These are phyloP conservation scores for Notoglanidium macrostoma DNA, from an alignment of 2,797 vertebrate species.

Conservation along the genomic window DNA sequence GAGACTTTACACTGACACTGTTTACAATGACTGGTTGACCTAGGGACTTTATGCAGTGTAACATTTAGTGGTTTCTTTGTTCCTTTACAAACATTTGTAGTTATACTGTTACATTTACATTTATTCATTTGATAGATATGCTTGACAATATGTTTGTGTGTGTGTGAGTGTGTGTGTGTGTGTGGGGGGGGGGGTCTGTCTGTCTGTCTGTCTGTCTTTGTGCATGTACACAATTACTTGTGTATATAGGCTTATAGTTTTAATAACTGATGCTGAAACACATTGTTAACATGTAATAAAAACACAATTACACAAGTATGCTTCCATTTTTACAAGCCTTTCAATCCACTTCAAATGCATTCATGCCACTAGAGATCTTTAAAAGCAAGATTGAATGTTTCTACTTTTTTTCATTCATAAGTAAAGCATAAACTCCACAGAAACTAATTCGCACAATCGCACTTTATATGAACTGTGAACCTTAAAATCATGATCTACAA, in stretches of 20 bases:
- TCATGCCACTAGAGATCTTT: neutral
- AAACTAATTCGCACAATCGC: neutral
- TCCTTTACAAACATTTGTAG: neutral
- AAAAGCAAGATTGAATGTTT: neutral
- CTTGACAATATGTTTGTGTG: neutral
- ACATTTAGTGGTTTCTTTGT: neutral
- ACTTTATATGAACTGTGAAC: too few species aligned
- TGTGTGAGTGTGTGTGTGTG: neutral
- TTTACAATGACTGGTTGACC: neutral
- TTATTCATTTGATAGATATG: neutral
- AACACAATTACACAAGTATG: too few species aligned
- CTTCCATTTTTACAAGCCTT: too few species aligned
- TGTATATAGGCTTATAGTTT: neutral
- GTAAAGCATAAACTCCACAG: neutral
- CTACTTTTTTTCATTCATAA: neutral
- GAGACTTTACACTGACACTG: neutral
- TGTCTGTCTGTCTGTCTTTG: too few species aligned
- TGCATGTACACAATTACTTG: neutral
- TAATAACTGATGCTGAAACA: neutral
- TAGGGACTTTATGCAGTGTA: neutral
- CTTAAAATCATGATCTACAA: too few species aligned
- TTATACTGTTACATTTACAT: neutral
- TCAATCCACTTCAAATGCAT: too few species aligned
- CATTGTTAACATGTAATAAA: neutral
- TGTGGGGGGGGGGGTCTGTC: too few species aligned